Evolutionary conservation across 2,888 invertebrate species (phyloP), one percentile per base, ranked within the genome.

Genomic region (Pammene aurita): DNA sequence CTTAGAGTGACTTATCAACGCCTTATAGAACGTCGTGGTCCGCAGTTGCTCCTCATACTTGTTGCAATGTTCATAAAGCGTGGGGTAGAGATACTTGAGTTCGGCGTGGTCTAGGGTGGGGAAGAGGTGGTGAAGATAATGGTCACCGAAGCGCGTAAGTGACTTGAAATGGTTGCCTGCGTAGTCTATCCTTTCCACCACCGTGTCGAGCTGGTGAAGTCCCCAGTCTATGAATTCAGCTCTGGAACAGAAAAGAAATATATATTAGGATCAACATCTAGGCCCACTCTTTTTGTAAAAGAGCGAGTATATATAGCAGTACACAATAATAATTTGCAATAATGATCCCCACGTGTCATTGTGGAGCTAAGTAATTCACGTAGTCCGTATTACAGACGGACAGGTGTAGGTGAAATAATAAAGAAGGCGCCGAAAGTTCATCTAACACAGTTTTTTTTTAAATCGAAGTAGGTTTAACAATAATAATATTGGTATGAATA

Each of bases 71-170:
- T 95, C 89, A 7, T 94, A 75, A 11, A 95, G 91, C 0, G 93
- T 92, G 0, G 95, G 94, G 79, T 95, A 94, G 5, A 97, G 87
- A 61, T 94, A 93, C 9, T 94, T 93, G 13, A 97, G 84, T 68
- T 95, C 93, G 0, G 94, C 95, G 77, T 97, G 97, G 81, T 97
- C 97, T 42, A 97, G 77, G 0, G 96, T 96, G 0, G 97, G 97
- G 76, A 97, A 95, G 18, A 97, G 88, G 84, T 97, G 97, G 83
- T 97, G 97, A 1, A 97, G 87, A 0, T 93, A 93, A 80, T 97
- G 97, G 70, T 96, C 95, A 0, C 97, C 97, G 77, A 96, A 97
- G 71, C 95, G 93, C 0, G 96, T 95, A 65, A 97, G 82, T 0
- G 94, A 94, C 72, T 96, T 86, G 80, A 96, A 95, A 72, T 94